Conservation (phyloP, 2,888 invertebrate genomes). For the Nysson spinosus region DNA sequence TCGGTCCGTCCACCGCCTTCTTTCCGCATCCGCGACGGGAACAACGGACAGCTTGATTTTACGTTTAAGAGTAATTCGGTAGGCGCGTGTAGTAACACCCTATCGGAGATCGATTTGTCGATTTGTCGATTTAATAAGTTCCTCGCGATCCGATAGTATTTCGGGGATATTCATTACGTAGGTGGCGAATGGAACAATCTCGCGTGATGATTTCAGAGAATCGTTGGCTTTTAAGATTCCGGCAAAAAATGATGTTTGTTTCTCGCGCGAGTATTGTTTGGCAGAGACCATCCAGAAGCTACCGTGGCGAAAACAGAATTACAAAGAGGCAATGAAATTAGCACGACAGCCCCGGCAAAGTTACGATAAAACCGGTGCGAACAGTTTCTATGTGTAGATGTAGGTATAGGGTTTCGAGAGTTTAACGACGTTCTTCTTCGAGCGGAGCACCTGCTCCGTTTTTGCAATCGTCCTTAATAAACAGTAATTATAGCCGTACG, state of each 20-base stretch:
- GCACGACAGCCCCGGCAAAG: slow-evolving; percentile 27
- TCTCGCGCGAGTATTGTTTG: neutral
- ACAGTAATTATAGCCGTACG: slow-evolving; percentile 59
- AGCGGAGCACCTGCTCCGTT: slow-evolving; percentile 60
- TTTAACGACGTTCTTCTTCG: slow-evolving; percentile 40
- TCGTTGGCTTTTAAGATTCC: too few species aligned
- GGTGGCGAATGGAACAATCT: too few species aligned
- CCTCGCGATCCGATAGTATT: too few species aligned
- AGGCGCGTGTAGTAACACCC: too few species aligned
- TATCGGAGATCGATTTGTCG: too few species aligned
- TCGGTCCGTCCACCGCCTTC: slow-evolving; percentile 6
- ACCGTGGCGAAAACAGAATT: slow-evolving; percentile 28
- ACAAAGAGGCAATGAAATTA: slow-evolving; percentile 45
- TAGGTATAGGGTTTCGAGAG: slow-evolving; percentile 31
- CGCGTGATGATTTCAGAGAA: too few species aligned
- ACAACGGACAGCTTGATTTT: slow-evolving; percentile 53
- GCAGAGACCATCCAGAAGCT: slow-evolving; percentile 10
- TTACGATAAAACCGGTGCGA: slow-evolving; percentile 39
- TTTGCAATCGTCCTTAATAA: slow-evolving; percentile 67
- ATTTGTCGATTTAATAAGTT: too few species aligned
- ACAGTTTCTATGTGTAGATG: slow-evolving; percentile 10
- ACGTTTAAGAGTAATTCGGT: slow-evolving; percentile 68
- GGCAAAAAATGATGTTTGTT: neutral
- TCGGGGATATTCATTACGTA: too few species aligned
- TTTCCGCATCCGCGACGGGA: slow-evolving; percentile 13